Conservation (phyloP, 2,888 invertebrate species). For the Cephalotes varians region DNA sequence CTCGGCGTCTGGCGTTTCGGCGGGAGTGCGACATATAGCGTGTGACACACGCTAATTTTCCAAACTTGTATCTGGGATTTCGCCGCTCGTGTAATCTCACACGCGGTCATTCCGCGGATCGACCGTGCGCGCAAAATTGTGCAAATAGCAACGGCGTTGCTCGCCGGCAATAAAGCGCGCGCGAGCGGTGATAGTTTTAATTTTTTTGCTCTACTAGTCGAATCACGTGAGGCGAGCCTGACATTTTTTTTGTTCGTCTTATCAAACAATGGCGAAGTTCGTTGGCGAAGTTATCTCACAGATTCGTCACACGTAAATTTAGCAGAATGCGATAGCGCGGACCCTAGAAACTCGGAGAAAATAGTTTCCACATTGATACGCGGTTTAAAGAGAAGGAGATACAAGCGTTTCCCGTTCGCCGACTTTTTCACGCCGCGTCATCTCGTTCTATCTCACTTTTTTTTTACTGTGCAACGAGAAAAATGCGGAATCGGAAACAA, state of each 20-base stretch:
- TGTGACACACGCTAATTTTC: conserved; percentile 13
- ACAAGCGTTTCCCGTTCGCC: neutral
- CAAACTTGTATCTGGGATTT: neutral
- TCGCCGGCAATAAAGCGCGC: conserved; percentile 17
- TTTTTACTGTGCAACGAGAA: neutral
- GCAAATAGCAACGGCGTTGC: conserved; percentile 28
- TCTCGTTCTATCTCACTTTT: neutral
- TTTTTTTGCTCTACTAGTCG: neutral
- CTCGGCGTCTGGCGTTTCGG: neutral
- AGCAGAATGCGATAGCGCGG: conserved; percentile 69
- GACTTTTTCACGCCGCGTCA: neutral
- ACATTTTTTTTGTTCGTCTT: conserved; percentile 26
- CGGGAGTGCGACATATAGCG: neutral
- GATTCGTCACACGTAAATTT: conserved; percentile 75
- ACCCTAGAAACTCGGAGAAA: conserved; percentile 60
- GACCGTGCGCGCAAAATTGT: conserved; percentile 7
- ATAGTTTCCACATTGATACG: conserved; percentile 55
- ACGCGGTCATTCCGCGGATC: conserved; percentile 29
- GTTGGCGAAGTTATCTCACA: conserved; percentile 68
- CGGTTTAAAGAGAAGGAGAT: conserved; percentile 6
- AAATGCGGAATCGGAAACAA: neutral
- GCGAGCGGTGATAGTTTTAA: neutral
- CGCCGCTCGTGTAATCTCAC: conserved; percentile 25
- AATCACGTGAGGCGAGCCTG: neutral
- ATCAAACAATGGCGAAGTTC: conserved; percentile 65